Evolutionary conservation across 2,113 vertebrate genomes (phyloP), one percentile per base, ranked within the genome.

Genomic region (Alethe castanea): DNA sequence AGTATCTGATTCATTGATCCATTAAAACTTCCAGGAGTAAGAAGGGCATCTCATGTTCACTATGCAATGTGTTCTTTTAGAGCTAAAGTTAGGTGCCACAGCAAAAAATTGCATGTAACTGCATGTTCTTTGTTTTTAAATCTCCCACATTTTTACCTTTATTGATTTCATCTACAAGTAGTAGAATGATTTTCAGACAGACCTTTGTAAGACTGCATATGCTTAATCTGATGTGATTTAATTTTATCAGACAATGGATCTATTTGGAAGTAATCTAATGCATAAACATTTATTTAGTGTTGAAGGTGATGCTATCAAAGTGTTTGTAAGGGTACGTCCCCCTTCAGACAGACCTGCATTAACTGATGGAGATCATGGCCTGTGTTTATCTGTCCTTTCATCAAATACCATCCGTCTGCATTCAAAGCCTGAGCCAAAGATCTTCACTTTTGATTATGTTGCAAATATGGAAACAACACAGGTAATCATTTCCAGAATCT

Each of bases 361-460:
- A 59, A 95, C 72, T 0, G 98, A 99, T 86, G 98, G 98, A 47
- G 98, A 99, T 54, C 98, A 98, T 47, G 97, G 86, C 77, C 83
- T 98, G 38, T 99, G 99, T 90, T 97, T 99, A 31, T 98, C 98
- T 3, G 98, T 99, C 81, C 98, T 98, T 12, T 99, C 99, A 19
- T 95, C 98, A 38, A 98, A 98, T 2, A 98, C 98, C 62, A 98
- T 99, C 69, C 98, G 98, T 47, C 97, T 99, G 60, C 98, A 98
- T 64, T 99, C 99, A 2, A 99, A 99, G 92, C 99, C 99, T 22
- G 99, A 99, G 80, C 99, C 99, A 14, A 98, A 98, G 73, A 98
- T 97, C 52, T 99, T 99, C 95, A 99, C 98, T 6, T 99, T 99
- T 56, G 99, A 99, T 94, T 98, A 98, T 96, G 99, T 99, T 29